Evolutionary conservation across 2,888 invertebrate genomes (phyloP).

Genomic region (Pristionchus japonicus): DNA sequence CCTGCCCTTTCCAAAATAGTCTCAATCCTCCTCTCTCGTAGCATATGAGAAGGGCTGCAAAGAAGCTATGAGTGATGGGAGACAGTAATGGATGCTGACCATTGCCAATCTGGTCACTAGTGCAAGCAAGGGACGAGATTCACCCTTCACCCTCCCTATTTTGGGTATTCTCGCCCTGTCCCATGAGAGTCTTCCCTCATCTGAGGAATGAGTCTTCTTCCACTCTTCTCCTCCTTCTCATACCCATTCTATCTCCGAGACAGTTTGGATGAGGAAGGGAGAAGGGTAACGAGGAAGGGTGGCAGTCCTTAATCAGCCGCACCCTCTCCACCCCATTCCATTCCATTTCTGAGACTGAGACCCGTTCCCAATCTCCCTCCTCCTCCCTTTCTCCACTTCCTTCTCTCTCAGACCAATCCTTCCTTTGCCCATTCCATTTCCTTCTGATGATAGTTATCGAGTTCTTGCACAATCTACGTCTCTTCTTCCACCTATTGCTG

Average conservation of each 20-base stretch:
- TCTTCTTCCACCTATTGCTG: not conserved
- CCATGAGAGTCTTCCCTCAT: slow-evolving; percentile 22
- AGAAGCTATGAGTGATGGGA: not conserved
- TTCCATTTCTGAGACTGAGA: not conserved
- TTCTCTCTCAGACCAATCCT: not conserved
- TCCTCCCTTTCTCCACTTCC: not conserved
- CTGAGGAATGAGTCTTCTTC: slow-evolving; percentile 18
- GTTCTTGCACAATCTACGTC: not conserved
- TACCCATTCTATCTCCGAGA: not conserved
- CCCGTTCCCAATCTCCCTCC: not conserved
- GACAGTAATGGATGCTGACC: not conserved
- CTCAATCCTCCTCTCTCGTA: too few relatives aligned
- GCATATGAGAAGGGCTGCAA: too few relatives aligned
- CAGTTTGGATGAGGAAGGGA: not conserved
- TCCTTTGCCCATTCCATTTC: not conserved
- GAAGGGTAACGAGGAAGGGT: not conserved
- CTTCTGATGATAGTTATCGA: not conserved
- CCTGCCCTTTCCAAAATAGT: too few relatives aligned
- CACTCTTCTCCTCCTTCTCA: not conserved
- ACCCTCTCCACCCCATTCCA: not conserved
- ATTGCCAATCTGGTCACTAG: not conserved
- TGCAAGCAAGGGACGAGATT: not conserved
- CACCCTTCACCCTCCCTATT: not conserved
- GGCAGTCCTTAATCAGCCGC: slow-evolving; percentile 12
- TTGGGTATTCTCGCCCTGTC: not conserved